phyloP scores from a whole-genome alignment of 1,140 invertebrate genomes.

The Bathynomus jamesi region DNA sequence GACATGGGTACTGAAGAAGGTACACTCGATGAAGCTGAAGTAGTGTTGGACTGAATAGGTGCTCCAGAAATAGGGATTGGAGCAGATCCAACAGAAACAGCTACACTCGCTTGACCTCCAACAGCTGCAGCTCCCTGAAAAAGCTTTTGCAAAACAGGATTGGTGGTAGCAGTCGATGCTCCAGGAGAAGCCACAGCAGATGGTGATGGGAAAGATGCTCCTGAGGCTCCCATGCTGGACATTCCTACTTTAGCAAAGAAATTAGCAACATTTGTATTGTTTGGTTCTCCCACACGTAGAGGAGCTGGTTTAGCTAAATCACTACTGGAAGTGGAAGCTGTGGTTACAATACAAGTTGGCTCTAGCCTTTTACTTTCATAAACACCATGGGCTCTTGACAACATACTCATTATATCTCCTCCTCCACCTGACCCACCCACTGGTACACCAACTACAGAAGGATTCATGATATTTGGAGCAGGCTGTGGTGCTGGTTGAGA shows the following conservation, averaged over 20 bases:
- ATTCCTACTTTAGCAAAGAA: conserved; percentile 37
- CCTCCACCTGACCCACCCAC: conserved; percentile 12
- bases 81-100: conserved; percentile 15
- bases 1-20: conserved; percentile 26
- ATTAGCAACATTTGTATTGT: conserved; percentile 27
- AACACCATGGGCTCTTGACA: conserved; percentile 32
- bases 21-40: conserved; percentile 22
- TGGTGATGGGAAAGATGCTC: conserved; percentile 19
- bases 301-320: conserved; percentile 25
- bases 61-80: conserved; percentile 26
- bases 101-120: conserved; percentile 30
- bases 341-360: conserved; percentile 24
- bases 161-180: conserved; percentile 12
- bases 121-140: conserved; percentile 33
- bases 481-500: conserved; percentile 17
- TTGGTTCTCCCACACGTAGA: conserved; percentile 16
- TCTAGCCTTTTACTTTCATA: conserved; percentile 33
- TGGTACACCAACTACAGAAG: conserved; percentile 18
- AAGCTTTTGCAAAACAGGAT: conserved; percentile 33
- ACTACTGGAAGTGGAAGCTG: conserved; percentile 15
- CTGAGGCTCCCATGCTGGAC: conserved; percentile 1
- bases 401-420: conserved; percentile 34
- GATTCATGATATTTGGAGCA: conserved; percentile 19
- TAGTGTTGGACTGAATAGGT: conserved; percentile 9
- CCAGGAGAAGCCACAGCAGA: conserved; percentile 3